phyloP scores from a whole-genome alignment of 1,140 invertebrate species.

The Penaeus chinensis region DNA sequence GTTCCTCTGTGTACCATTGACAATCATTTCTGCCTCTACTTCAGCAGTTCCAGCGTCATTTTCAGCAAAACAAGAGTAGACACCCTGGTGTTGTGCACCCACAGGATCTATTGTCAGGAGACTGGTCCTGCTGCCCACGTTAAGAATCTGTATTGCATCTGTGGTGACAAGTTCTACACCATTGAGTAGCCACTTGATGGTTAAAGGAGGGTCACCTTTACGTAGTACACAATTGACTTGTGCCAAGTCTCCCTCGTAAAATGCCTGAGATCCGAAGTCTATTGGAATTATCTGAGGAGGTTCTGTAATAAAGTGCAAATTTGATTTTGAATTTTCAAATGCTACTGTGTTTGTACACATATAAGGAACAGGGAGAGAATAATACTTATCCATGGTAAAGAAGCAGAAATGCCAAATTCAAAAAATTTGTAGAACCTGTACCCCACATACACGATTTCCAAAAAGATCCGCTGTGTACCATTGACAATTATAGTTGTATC shows the following conservation, averaged over 20 bases:
- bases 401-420: too few relatives aligned
- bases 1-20: conserved; percentile 36
- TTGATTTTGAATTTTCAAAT: not conserved
- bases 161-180: conserved; percentile 67
- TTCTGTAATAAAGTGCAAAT: conserved; percentile 27
- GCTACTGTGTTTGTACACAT: not conserved
- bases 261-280: conserved; percentile 57
- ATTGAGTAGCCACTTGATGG: conserved; percentile 82
- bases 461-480: conserved; percentile 49
- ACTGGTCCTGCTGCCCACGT: conserved; percentile 75
- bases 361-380: conserved; percentile 10
- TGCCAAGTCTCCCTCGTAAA: conserved; percentile 70
- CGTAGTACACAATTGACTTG: conserved; percentile 81
- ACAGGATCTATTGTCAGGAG: conserved; percentile 81
- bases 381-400: not conserved
- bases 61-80: conserved; percentile 68
- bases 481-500: conserved; percentile 58
- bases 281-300: conserved; percentile 47
- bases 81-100: conserved; percentile 71
- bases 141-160: conserved; percentile 66
- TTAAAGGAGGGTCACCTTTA: conserved; percentile 84
- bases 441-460: conserved; percentile 10
- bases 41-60: conserved; percentile 67
- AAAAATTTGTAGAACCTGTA: conserved; percentile 35
- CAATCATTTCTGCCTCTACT: conserved; percentile 11